A percentile compares a stretch with the other conserved stretches of the same genome.
Conservation (phyloP, 2,888 invertebrate species). For the Gari tellinella region DNA sequence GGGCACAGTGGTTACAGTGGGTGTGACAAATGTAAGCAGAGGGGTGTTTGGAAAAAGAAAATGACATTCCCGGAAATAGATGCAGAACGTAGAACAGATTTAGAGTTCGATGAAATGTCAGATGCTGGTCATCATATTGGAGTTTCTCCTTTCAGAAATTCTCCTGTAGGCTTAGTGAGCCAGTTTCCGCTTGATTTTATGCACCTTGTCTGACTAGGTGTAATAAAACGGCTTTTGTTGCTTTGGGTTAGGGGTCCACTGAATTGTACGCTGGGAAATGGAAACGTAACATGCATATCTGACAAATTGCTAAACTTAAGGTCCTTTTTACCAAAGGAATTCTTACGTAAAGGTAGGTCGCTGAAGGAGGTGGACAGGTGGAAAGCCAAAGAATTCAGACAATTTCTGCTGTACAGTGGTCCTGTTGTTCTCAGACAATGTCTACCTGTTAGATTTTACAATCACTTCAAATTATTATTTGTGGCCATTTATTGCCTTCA, state of each 20-base stretch:
- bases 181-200: constrained; percentile 77
- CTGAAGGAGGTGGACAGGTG: constrained; percentile 68
- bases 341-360: constrained; percentile 69
- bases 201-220: constrained; percentile 78
- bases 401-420: constrained; percentile 71
- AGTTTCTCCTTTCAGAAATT: constrained; percentile 41
- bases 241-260: constrained; percentile 59
- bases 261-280: too few relatives aligned
- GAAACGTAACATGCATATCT: too few relatives aligned
- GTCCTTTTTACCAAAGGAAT: constrained; percentile 60
- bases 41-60: constrained; percentile 40
- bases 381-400: constrained; percentile 76
- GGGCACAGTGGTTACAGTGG: constrained; percentile 73
- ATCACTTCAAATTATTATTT: constrained; percentile 46
- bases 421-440: constrained; percentile 63
- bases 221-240: constrained; percentile 59
- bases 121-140: constrained; percentile 61
- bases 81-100: constrained; percentile 46
- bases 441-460: constrained; percentile 50
- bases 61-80: constrained; percentile 49
- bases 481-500: constrained; percentile 63
- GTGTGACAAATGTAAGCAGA: constrained; percentile 71
- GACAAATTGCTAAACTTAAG: too few relatives aligned
- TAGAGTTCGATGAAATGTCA: constrained; percentile 52
- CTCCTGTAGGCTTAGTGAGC: constrained; percentile 61